Percentiles rank a stretch among this genome's conserved stretches.
phyloP scores from a whole-genome alignment of 2,113 vertebrate species.

The Cyanistes caeruleus region DNA sequence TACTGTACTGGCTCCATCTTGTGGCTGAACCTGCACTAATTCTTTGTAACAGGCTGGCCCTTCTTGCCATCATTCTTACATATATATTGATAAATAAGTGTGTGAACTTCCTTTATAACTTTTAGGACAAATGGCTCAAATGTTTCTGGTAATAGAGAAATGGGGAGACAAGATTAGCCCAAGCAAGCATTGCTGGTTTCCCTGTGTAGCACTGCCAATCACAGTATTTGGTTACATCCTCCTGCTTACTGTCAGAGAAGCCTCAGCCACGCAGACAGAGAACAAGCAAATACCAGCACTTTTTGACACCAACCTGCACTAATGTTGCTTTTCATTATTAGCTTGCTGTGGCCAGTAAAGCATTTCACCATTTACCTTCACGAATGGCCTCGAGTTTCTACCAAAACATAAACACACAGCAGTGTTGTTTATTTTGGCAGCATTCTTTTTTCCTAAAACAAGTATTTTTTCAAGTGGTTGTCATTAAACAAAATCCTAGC shows the following conservation, averaged over 20 bases:
- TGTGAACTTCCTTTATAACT: not conserved
- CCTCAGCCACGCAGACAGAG: not conserved
- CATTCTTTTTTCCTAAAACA: not conserved
- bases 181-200: not conserved
- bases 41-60: not conserved
- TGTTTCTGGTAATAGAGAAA: not conserved
- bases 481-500: not conserved
- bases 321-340: not conserved
- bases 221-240: not conserved
- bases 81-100: not conserved
- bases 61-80: not conserved
- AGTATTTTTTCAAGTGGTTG: not conserved
- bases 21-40: not conserved
- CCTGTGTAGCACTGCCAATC: not conserved
- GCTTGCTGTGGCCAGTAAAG: not conserved
- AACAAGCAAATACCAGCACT: not conserved
- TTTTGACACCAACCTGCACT: not conserved
- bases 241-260: not conserved
- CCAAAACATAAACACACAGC: not conserved
- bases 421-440: not conserved
- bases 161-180: not conserved
- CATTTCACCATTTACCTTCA: not conserved
- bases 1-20: constrained; percentile 53
- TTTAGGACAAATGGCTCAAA: not conserved
- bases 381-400: not conserved